Evolutionary conservation across 1,140 invertebrate species (phyloP), one percentile per base, ranked within the genome.

Genomic region (Phocides pigmalion): DNA sequence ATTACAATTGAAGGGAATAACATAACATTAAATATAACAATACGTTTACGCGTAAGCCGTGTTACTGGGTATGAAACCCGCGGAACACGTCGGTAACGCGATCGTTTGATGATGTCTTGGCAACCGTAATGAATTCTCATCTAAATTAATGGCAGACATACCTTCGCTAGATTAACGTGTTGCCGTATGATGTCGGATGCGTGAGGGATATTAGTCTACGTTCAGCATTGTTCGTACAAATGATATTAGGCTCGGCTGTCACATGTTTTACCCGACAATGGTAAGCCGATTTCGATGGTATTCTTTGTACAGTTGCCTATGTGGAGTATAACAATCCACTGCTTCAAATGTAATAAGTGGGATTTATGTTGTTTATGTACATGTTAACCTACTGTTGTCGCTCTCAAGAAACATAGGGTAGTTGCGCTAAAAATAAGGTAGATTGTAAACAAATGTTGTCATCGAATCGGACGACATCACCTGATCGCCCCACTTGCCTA

Each of bases 141-240:
- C 65, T 70, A 74, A 77, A 83, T 79, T 83, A 81, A 83, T 76
- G 67, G 62, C 63, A 56, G 65, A 63, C 70, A 75, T 76, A 74
- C 69, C 72, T 74, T 32, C n/a, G 65, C 62, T 74, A 69, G 76
- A 79, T 77, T 81, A 82, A 74, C 65, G 72, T 59, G 70, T 77
- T 73, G 68, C 72, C 53, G 59, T 66, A 47, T 67, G 59, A 68
- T 67, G 66, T 15, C 28, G 37, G 46, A 59, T 47, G 50, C 25
- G 39, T 63, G 12, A 5, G 51, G 20, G 41, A 66, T 69, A 56
- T 74, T 35, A 51, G 32, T 37, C 53, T 50, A 17, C 44, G 25
- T 59, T 63, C 15, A 50, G 9, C 22, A 14, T 20, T n/a, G 42
- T 44, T 32, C 6, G 41, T n/a, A 46, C 42, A 59, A 59, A 14